A percentile compares a stretch with the other conserved stretches of the same genome.
Conservation (phyloP, 2,797 vertebrate genomes). For the Platalea minor region DNA sequence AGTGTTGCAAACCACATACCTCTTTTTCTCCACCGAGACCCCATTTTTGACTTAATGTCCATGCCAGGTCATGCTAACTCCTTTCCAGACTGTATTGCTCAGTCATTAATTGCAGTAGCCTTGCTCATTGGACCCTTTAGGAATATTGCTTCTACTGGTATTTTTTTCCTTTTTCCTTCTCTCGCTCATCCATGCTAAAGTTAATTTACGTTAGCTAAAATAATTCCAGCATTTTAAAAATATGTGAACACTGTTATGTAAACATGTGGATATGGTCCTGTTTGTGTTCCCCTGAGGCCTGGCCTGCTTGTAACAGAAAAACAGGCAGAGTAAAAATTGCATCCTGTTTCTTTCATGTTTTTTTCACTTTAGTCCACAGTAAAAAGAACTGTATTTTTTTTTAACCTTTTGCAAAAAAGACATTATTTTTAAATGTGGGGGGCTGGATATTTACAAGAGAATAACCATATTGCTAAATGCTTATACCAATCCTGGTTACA, state of each 20-base stretch:
- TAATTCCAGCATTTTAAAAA: neutral
- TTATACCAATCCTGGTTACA: neutral
- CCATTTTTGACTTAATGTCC: neutral
- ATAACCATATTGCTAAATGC: neutral
- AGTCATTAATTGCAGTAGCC: neutral
- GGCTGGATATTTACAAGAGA: neutral
- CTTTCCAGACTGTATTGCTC: neutral
- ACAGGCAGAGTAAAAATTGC: neutral
- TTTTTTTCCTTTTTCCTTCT: neutral
- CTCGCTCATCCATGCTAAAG: neutral
- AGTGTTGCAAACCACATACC: neutral
- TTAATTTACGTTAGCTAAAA: neutral
- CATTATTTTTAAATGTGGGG: neutral
- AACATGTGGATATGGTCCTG: neutral
- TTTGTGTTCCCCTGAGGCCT: neutral
- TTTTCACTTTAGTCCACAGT: neutral
- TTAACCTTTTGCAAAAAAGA: neutral
- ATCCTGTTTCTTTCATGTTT: neutral
- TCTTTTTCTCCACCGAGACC: neutral
- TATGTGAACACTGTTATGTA: neutral
- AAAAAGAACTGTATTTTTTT: neutral
- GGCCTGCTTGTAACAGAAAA: neutral
- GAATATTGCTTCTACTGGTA: neutral
- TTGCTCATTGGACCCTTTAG: neutral
- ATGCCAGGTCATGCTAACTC: neutral